Base-by-base conservation (phyloP, 2,113 vertebrate species). In the Brachirus orientalis region DNA sequence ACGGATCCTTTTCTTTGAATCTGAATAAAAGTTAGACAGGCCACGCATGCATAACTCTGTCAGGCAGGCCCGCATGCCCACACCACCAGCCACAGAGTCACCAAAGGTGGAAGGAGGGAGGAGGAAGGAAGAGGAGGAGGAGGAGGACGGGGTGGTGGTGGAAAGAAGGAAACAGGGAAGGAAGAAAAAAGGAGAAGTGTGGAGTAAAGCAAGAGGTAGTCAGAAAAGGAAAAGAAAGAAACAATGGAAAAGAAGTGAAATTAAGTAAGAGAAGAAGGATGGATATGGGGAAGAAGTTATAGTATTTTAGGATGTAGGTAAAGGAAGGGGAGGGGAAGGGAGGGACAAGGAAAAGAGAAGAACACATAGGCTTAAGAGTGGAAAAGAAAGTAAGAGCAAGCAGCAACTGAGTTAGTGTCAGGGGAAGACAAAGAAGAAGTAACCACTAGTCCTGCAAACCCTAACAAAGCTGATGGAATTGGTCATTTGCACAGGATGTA, bases 1-100 rank as follows among this genome's bases (percentile, higher is more conserved):
- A 96, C 96, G 97, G 94, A 98, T 98, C 95, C 96, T 95, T 98
- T 99, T 99, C 97, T 97, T 98, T 96, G 97, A 97, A 96, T 99
- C 96, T 88, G 97, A 98, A 94, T 98, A 98, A 95, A 98, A 96
- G 95, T 95, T 98, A 98, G 96, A 97, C 92, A 99, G 95, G 94
- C 97, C 96, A 84, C 97, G 96, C 97, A 99, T 98, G 96, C 97
- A 96, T 98, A 96, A 93, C 91, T 97, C 96, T 96, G 97, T 96
- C 96, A 95, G 88, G 96, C 95, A 95, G 95, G 92, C 67, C 88
- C 95, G 89, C 97, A 98, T 97, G 96, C 96, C 96, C 96, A 93
- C 94, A 96, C 64, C 96, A 94, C 94, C 95, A 96, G 94, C 94
- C 91, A 93, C 87, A 90, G 88, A 89, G 84, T 89, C 88, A 90